A percentile compares a stretch with the other conserved stretches of the same genome.
Conservation (phyloP, 2,113 vertebrate genomes). For the Alosa alosa region DNA sequence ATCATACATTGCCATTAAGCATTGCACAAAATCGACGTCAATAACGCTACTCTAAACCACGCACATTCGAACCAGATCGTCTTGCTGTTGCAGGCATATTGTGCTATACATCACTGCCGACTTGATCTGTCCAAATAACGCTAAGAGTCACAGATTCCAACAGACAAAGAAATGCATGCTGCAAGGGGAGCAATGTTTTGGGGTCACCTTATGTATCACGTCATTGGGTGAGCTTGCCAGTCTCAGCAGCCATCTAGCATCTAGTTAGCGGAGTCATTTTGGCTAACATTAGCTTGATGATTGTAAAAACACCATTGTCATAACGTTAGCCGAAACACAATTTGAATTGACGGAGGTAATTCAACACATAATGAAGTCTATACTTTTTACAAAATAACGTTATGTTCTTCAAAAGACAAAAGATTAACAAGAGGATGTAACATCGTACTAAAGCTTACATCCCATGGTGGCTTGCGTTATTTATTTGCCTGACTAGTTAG, state of each 20-base stretch:
- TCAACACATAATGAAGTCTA: background rate
- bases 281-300: conserved; percentile 11
- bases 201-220: conserved; percentile 44
- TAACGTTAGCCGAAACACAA: background rate
- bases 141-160: background rate
- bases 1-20: background rate
- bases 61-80: background rate
- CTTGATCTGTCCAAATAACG: background rate
- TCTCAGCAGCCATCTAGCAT: background rate
- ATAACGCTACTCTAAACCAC: background rate
- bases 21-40: background rate
- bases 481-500: conserved; percentile 5
- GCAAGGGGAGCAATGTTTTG: conserved; percentile 13
- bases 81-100: background rate
- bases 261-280: background rate
- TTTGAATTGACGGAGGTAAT: background rate
- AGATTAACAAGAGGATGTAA: background rate
- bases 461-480: background rate
- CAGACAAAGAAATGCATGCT: conserved; percentile 1
- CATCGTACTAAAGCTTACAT: background rate
- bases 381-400: background rate
- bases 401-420: background rate
- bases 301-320: background rate
- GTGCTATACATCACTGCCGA: background rate
- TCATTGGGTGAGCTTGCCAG: conserved; percentile 11